Evolutionary conservation across 2,888 invertebrate genomes (phyloP).

Genomic region (Choreutis nemorana): DNA sequence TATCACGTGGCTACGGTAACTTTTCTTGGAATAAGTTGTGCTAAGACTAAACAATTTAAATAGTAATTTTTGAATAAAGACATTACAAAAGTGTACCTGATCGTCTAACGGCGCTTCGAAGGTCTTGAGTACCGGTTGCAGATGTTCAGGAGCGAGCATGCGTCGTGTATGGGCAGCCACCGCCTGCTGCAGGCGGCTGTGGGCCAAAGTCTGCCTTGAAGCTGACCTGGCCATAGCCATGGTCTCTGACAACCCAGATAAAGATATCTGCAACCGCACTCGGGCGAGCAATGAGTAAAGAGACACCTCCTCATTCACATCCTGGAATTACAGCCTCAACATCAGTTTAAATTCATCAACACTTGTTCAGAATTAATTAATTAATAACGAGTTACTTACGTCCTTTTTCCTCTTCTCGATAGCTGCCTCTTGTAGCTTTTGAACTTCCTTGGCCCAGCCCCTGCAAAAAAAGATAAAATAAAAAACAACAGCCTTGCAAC

Average conservation of each 20-base stretch:
- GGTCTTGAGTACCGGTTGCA: conserved; percentile 25
- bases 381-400: conserved; percentile 23
- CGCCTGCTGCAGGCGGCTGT: conserved; percentile 30
- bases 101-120: conserved; percentile 34
- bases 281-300: conserved; percentile 40
- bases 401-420: conserved; percentile 22
- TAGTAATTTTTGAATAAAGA: not conserved
- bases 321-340: conserved; percentile 15
- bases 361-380: too few relatives aligned
- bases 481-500: too few relatives aligned
- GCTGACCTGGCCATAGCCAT: conserved; percentile 34
- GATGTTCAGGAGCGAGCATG: conserved; percentile 9
- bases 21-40: not conserved
- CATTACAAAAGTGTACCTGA: conserved; percentile 18
- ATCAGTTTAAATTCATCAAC: not conserved
- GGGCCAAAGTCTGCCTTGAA: conserved; percentile 24
- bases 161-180: conserved; percentile 36
- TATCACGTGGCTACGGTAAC: not conserved
- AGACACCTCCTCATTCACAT: conserved; percentile 26
- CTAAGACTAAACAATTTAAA: not conserved
- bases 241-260: conserved; percentile 40
- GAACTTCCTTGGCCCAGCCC: conserved; percentile 42
- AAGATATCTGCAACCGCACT: conserved; percentile 34
- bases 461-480: conserved; percentile 18
- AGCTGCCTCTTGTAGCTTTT: conserved; percentile 33